Evolutionary conservation across 2,888 invertebrate species (phyloP).

Genomic region (Lucinisca nassula): DNA sequence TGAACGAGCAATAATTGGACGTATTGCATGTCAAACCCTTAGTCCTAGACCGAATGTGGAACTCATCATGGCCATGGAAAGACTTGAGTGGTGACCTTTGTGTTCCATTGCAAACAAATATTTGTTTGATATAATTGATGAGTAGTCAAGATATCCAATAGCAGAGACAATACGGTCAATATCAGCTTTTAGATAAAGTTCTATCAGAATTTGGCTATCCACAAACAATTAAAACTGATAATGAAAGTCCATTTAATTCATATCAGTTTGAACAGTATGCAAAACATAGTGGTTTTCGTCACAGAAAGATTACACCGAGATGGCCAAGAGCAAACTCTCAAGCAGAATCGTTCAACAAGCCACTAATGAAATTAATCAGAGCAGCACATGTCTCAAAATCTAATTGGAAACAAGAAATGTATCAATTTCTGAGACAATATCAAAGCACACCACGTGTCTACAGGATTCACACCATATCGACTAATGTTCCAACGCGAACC

Average conservation of each 20-base stretch:
- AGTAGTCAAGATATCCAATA: slow-evolving; percentile 56
- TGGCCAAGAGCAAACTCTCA: slow-evolving; percentile 35
- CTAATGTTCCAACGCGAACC: slow-evolving; percentile 43
- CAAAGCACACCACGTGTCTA: slow-evolving; percentile 28
- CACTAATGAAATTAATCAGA: slow-evolving; percentile 27
- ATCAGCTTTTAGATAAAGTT: slow-evolving; percentile 12
- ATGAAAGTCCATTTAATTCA: slow-evolving; percentile 31
- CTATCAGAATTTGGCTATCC: slow-evolving; percentile 1
- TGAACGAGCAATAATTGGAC: slow-evolving; percentile 40
- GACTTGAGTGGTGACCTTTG: slow-evolving; percentile 59
- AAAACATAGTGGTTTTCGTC: slow-evolving; percentile 22
- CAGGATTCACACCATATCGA: slow-evolving; percentile 33
- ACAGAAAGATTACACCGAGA: slow-evolving; percentile 36
- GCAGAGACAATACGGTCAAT: slow-evolving; percentile 40
- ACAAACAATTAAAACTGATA: slow-evolving; percentile 16
- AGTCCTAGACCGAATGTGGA: slow-evolving; percentile 60
- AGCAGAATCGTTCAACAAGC: slow-evolving; percentile 40
- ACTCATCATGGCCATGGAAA: slow-evolving; percentile 57
- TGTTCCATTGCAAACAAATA: slow-evolving; percentile 51
- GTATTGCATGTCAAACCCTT: slow-evolving; percentile 41
- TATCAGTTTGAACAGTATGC: slow-evolving; percentile 28
- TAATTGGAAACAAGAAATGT: slow-evolving; percentile 45
- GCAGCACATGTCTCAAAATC: slow-evolving; percentile 1
- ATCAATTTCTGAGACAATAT: slow-evolving; percentile 26
- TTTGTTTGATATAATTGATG: not conserved